Base-by-base conservation (phyloP, 2,888 invertebrate species). In the Andrena praecox region DNA sequence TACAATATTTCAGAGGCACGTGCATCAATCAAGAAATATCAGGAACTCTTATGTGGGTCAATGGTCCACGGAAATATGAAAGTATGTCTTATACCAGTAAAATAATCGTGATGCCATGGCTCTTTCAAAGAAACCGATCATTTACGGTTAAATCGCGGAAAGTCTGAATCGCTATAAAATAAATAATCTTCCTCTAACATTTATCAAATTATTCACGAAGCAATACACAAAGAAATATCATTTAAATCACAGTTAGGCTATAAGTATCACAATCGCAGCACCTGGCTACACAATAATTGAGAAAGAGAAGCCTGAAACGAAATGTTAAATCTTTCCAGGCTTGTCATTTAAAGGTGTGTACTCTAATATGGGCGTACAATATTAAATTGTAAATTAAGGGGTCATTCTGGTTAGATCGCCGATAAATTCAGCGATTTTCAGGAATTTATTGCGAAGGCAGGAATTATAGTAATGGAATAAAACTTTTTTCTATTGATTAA, bases 11-110 rank as follows among this genome's bases (percentile, higher is more conserved):
- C 48, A 42, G 67, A 77, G 42, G 59, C 24, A 71, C 67, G 66
- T 77, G 60, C 71, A 60, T 66, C 69, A 79, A 78, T 78, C 79
- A 73, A 63, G 59, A 60, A 60, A 69, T 69, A 81, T 81, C 73
- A 79, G 73, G 42, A 79, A 81, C 81, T 79, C 59, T 50, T 69
- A 81, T 78, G 79, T 81, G 33, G 81, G 81, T 79, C 79, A 81
- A 79, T 73, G 69, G 73, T 69, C 69, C 79, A 73, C 59, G 72
- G 42, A 64, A 79, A 78, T 77, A 80, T 80, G 80, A 80, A 80
- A 80, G 78, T 81, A 73, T 78, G 79, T 68, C 64, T 80, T 64
- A 72, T 64, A 72, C 35, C 54, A 62, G 71, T 78, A 68, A 68
- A 78, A 78, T 67, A 63, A 72, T 72, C 72, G 63, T 56, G 71